These are phyloP conservation scores for Micrasema longulum DNA, from an alignment of 1,140 invertebrate species.

Conservation along the genomic window DNA sequence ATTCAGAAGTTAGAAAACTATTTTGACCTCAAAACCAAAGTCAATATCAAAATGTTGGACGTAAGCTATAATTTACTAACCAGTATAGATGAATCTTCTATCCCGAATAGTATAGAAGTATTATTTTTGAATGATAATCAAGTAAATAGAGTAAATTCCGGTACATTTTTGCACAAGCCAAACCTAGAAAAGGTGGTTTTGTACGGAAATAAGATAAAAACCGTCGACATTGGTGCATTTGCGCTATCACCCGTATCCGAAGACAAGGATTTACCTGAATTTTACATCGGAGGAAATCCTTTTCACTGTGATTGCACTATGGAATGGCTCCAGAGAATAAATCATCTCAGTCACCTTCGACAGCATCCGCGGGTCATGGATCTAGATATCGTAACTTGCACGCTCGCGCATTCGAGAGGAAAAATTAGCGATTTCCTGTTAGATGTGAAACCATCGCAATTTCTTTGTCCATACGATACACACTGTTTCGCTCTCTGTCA, in stretches of 20 bases:
- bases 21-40: slow-evolving; percentile 75
- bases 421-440: slow-evolving; percentile 77
- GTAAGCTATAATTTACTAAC: slow-evolving; percentile 80
- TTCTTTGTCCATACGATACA: slow-evolving; percentile 87
- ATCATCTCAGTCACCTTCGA: slow-evolving; percentile 76
- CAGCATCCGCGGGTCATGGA: slow-evolving; percentile 89
- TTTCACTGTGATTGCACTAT: slow-evolving; percentile 87
- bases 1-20: slow-evolving; percentile 78
- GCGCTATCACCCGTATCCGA: slow-evolving; percentile 74
- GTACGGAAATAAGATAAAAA: slow-evolving; percentile 80
- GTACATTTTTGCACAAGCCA: slow-evolving; percentile 79
- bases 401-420: slow-evolving; percentile 80
- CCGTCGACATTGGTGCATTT: slow-evolving; percentile 79
- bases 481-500: slow-evolving; percentile 91
- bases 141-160: slow-evolving; percentile 76
- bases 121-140: slow-evolving; percentile 82
- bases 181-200: slow-evolving; percentile 82
- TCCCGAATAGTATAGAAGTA: slow-evolving; percentile 81
- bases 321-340: slow-evolving; percentile 87
- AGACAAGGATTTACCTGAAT: slow-evolving; percentile 77
- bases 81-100: slow-evolving; percentile 75
- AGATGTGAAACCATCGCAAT: slow-evolving; percentile 83
- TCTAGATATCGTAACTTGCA: slow-evolving; percentile 85
- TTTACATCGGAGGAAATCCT: slow-evolving; percentile 85
- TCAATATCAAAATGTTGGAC: slow-evolving; percentile 81